phyloP scores from a whole-genome alignment of 2,888 invertebrate genomes.

The Macrosiphum euphorbiae region DNA sequence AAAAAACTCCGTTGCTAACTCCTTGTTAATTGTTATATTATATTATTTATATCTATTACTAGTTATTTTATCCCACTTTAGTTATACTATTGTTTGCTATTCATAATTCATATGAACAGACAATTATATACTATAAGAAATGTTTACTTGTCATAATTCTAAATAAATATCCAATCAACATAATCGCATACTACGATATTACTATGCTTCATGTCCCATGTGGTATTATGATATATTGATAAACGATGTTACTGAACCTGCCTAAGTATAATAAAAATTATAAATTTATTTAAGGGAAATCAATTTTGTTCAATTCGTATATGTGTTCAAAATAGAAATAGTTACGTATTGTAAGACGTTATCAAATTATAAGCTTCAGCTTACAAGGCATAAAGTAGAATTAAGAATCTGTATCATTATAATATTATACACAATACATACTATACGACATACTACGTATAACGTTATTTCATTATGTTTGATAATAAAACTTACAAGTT shows the following conservation, averaged over 20 bases:
- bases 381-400: not conserved
- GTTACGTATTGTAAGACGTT: not conserved
- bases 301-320: not conserved
- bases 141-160: not conserved
- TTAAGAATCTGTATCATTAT: not conserved
- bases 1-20: not conserved
- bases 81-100: not conserved
- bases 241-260: not conserved
- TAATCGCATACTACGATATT: not conserved
- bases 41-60: not conserved
- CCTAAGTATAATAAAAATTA: not conserved
- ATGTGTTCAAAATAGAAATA: not conserved
- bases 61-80: not conserved
- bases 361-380: not conserved
- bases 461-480: constrained; percentile 5
- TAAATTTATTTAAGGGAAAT: not conserved
- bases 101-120: not conserved
- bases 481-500: not conserved
- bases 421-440: not conserved
- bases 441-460: not conserved
- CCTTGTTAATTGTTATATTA: not conserved
- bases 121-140: not conserved
- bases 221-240: not conserved
- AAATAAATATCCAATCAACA: not conserved
- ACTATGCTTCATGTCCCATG: not conserved